Base-by-base conservation (phyloP, 92 coral and sea anemone species). In the Chrysogorgia sp. region DNA sequence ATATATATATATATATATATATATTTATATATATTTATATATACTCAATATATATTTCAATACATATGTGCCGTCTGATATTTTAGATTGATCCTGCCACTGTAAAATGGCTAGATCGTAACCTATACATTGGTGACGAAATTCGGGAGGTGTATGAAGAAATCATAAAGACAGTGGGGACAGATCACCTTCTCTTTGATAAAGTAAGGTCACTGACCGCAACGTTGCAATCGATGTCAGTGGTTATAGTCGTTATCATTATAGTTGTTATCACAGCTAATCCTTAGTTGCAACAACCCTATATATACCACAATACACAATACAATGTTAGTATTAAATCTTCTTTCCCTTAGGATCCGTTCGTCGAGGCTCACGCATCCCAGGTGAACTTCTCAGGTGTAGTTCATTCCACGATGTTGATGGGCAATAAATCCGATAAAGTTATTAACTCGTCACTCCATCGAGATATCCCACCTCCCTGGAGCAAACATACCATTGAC, bases 71-170 rank as follows among this genome's bases (percentile, higher is more conserved):
- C n/a, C n/a, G n/a, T n/a, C n/a, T n/a, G n/a, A n/a, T n/a, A n/a
- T 30, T 68, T n/a, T 62, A 96, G 99, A 92, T 96, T 49, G 92
- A 92, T 80, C 83, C 97, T 15, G 86, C 70, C 17, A 83, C 92
- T 35, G 99, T 96, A 48, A 96, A 96, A 66, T 96, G 99, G 97
- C 74, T 96, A 76, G 99, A 96, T 74, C 83, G 89, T 48, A 96
- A 96, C 81, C 83, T 96, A 63, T 96, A 87, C 47, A 90, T 96
- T 47, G 99, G 99, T 23, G 99, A 96, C 35, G 99, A 96, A 85
- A 92, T 96, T 52, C 90, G 86, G 43, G 99, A 96, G 53, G 99
- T 96, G 47, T 96, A 96, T 67, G 96, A 90, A 77, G 99, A 96
- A 80, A 86, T 96, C 66, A 96, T 84, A 34, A 89, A 87, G 58